A percentile compares a stretch with the other conserved stretches of the same genome.
phyloP scores from a whole-genome alignment of 2,113 vertebrate species.

The Neolamprologus tretocephalus region DNA sequence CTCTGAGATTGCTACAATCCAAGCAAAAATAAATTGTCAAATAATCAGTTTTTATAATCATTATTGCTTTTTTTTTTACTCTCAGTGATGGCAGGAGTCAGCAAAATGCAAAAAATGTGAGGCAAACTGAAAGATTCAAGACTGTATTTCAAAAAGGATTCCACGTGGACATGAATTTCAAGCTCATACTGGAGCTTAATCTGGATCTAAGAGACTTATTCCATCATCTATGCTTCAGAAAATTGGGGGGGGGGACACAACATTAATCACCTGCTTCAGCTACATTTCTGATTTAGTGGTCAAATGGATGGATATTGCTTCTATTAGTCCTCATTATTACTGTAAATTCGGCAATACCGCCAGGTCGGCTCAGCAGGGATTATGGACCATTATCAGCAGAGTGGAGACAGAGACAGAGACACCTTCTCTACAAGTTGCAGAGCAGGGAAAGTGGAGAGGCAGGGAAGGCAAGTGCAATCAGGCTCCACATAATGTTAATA shows the following conservation, averaged over 20 bases:
- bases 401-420: slow-evolving; percentile 41
- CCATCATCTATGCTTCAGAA: slow-evolving; percentile 48
- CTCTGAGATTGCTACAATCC: neutral
- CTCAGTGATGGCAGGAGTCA: neutral
- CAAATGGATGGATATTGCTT: slow-evolving; percentile 51
- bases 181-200: slow-evolving; percentile 22
- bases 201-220: slow-evolving; percentile 31
- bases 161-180: slow-evolving; percentile 15
- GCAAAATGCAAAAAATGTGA: neutral
- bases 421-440: slow-evolving; percentile 19
- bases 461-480: slow-evolving; percentile 23
- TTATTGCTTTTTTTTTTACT: neutral
- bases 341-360: slow-evolving; percentile 34
- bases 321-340: slow-evolving; percentile 58
- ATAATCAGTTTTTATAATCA: neutral
- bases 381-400: slow-evolving; percentile 44
- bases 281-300: slow-evolving; percentile 55
- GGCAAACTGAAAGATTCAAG: neutral
- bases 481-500: slow-evolving; percentile 55
- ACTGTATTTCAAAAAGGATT: slow-evolving; percentile 13
- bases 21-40: neutral
- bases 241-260: slow-evolving; percentile 7
- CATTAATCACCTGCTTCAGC: slow-evolving; percentile 46
- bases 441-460: slow-evolving; percentile 23
- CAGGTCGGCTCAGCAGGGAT: slow-evolving; percentile 29